Percentiles rank a stretch among this genome's conserved stretches.
These are phyloP conservation scores for Fringilla coelebs DNA, from an alignment of 2,797 vertebrate species.

Conservation along the genomic window DNA sequence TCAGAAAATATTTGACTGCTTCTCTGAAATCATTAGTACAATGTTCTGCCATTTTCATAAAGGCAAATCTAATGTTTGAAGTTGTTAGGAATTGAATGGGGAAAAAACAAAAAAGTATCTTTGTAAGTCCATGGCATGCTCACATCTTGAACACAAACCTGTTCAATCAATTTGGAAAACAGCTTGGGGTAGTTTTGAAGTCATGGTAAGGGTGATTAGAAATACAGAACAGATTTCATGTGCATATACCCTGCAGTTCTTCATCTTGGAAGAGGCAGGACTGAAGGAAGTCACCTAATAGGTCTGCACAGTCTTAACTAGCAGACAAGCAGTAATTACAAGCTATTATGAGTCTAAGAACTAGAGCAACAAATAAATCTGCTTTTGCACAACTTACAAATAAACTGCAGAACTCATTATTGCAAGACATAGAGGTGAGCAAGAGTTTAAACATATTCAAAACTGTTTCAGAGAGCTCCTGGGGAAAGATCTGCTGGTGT, in stretches of 20 bases:
- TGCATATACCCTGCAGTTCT: neutral
- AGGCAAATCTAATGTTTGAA: neutral
- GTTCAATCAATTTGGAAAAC: neutral
- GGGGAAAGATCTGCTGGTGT: neutral
- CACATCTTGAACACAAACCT: neutral
- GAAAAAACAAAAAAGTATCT: neutral
- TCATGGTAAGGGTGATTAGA: neutral
- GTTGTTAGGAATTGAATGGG: neutral
- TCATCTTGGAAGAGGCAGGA: neutral
- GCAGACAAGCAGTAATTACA: neutral
- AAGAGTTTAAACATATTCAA: neutral
- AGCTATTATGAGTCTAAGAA: neutral
- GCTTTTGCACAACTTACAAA: neutral
- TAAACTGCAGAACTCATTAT: neutral
- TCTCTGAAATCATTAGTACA: neutral
- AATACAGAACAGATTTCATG: neutral
- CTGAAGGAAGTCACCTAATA: neutral
- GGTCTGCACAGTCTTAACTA: neutral
- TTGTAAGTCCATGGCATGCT: neutral
- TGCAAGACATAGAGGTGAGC: neutral
- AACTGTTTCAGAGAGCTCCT: neutral
- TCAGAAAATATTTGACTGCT: neutral
- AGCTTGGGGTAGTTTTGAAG: neutral
- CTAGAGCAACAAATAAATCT: neutral
- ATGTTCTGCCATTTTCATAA: neutral